A percentile compares a stretch with the other conserved stretches of the same genome.
phyloP scores from a whole-genome alignment of 2,888 invertebrate species.

The Protodeltote pygarga region DNA sequence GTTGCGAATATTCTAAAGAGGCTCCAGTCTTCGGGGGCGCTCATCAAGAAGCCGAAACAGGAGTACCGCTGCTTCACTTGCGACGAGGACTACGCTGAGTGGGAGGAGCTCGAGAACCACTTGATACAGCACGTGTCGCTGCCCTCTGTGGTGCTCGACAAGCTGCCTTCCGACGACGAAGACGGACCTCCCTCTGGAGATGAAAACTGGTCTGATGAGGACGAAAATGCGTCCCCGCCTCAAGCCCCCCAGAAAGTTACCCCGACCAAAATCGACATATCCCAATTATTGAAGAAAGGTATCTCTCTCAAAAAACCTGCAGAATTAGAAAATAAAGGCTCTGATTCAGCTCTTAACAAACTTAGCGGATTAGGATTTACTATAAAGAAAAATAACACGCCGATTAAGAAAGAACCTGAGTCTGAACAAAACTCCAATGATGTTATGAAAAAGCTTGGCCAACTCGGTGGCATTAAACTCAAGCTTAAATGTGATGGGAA shows the following conservation, averaged over 20 bases:
- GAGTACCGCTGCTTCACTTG: conserved; percentile 84
- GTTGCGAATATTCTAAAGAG: conserved; percentile 72
- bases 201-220: conserved; percentile 82
- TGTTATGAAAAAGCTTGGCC: conserved; percentile 75
- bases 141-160: conserved; percentile 81
- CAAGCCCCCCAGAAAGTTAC: conserved; percentile 51
- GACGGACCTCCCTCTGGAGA: conserved; percentile 73
- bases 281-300: conserved; percentile 75
- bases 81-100: conserved; percentile 77
- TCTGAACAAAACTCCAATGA: conserved; percentile 58
- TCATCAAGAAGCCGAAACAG: conserved; percentile 71
- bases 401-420: conserved; percentile 73
- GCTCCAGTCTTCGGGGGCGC: conserved; percentile 63
- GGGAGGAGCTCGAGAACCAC: conserved; percentile 82
- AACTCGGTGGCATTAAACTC: conserved; percentile 80
- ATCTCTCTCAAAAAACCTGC: conserved; percentile 71
- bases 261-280: conserved; percentile 79
- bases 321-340: conserved; percentile 58
- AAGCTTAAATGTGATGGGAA: conserved; percentile 80
- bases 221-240: conserved; percentile 66
- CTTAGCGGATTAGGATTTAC: conserved; percentile 80
- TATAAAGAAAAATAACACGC: conserved; percentile 75
- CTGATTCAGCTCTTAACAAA: conserved; percentile 74
- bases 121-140: conserved; percentile 86
- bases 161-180: conserved; percentile 85